These are phyloP conservation scores for Cardiocondyla obscurior DNA, from an alignment of 1,140 invertebrate genomes.

Conservation along the genomic window DNA sequence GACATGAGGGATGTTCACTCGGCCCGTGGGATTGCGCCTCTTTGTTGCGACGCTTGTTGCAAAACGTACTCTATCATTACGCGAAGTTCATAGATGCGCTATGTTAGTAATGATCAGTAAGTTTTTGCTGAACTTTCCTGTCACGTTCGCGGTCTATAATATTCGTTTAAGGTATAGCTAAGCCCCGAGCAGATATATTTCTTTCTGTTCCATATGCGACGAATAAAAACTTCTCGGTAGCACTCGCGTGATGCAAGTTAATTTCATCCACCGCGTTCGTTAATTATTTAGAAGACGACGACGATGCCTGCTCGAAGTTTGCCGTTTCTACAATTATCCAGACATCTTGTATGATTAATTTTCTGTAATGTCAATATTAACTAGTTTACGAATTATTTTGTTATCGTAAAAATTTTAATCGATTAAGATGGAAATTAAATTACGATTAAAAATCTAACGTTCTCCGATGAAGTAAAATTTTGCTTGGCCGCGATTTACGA, in stretches of 20 bases:
- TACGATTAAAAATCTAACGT: not conserved
- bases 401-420: not conserved
- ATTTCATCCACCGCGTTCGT: not conserved
- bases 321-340: not conserved
- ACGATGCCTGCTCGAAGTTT: not conserved
- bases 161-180: constrained; percentile 4
- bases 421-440: not conserved
- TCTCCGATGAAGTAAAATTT: not conserved
- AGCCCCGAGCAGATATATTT: not conserved
- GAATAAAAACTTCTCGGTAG: not conserved
- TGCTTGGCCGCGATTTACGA: not conserved
- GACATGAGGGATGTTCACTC: not conserved
- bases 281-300: constrained; percentile 11
- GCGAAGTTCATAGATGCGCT: constrained; percentile 18
- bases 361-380: not conserved
- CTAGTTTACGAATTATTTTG: not conserved
- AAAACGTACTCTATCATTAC: constrained; percentile 44
- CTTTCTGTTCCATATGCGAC: not conserved
- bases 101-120: constrained; percentile 22
- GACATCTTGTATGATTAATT: not conserved
- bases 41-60: constrained; percentile 30
- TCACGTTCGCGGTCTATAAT: constrained; percentile 8
- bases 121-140: constrained; percentile 19
- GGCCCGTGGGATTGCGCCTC: constrained; percentile 15
- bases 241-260: constrained; percentile 20